These are phyloP conservation scores for Amniataba percoides DNA, from an alignment of 2,797 vertebrate genomes.

Conservation along the genomic window DNA sequence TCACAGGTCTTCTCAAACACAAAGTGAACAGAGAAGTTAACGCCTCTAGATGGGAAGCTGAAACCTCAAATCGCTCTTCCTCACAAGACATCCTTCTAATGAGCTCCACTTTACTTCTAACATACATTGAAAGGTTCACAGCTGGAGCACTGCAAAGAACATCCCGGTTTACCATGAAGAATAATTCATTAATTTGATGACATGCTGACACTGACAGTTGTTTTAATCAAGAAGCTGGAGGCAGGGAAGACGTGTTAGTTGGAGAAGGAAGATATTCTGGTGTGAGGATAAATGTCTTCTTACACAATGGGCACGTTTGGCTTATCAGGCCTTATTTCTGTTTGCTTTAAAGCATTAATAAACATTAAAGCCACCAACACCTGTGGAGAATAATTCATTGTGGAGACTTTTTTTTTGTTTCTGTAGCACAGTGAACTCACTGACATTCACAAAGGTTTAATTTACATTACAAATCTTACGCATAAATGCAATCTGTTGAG, in stretches of 20 bases:
- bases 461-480: background rate
- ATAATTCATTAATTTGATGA: slow-evolving; percentile 35
- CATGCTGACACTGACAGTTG: slow-evolving; percentile 25
- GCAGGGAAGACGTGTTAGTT: slow-evolving; percentile 6
- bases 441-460: slow-evolving; percentile 1
- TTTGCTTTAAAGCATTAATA: slow-evolving; percentile 5
- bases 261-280: background rate
- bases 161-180: slow-evolving; percentile 41
- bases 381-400: slow-evolving; percentile 3
- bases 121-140: slow-evolving; percentile 54
- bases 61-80: slow-evolving; percentile 32
- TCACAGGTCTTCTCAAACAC: slow-evolving; percentile 8
- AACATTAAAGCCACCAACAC: slow-evolving; percentile 12
- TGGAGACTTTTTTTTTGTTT: background rate
- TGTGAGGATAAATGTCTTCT: slow-evolving; percentile 11
- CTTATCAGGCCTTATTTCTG: background rate
- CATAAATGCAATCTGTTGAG: background rate
- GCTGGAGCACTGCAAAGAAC: slow-evolving; percentile 46
- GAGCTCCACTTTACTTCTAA: slow-evolving; percentile 51
- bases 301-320: background rate
- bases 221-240: slow-evolving; percentile 44
- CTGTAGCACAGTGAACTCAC: background rate
- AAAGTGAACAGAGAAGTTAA: slow-evolving; percentile 15
- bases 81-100: slow-evolving; percentile 46
- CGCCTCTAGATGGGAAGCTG: slow-evolving; percentile 27